A percentile compares a stretch with the other conserved stretches of the same genome.
Conservation (phyloP, 2,113 vertebrate species). For the Hiodon tergisus region DNA sequence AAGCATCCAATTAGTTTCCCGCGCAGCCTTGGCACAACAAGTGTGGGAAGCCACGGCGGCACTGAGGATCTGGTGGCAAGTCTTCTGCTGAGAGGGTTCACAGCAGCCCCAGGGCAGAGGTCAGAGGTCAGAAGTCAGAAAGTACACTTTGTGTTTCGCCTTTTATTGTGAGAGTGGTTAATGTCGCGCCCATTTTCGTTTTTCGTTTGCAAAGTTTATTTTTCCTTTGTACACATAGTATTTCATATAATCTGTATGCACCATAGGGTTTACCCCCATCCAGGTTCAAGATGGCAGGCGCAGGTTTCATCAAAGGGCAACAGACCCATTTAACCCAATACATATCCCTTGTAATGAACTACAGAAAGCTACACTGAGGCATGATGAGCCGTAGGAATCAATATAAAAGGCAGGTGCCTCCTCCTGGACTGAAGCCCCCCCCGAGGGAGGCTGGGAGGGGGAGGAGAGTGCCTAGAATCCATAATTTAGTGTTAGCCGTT, state of each 20-base stretch:
- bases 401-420: not conserved
- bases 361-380: not conserved
- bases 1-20: not conserved
- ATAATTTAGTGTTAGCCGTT: too few species aligned
- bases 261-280: too few species aligned
- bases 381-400: not conserved
- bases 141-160: not conserved
- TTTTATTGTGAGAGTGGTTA: not conserved
- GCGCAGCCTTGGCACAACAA: not conserved
- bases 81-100: not conserved
- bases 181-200: not conserved
- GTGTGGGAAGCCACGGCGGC: not conserved
- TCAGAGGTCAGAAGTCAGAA: too few species aligned
- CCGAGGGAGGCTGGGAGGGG: not conserved
- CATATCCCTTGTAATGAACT: not conserved
- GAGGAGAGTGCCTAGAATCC: too few species aligned
- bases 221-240: too few species aligned
- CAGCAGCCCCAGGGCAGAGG: not conserved
- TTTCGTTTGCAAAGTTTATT: too few species aligned
- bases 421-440: not conserved
- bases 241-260: too few species aligned
- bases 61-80: not conserved
- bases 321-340: too few species aligned
- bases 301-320: too few species aligned
- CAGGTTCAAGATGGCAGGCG: too few species aligned